Base-by-base conservation (phyloP, 2,797 vertebrate genomes). In the Dromococcyx pavoninus region DNA sequence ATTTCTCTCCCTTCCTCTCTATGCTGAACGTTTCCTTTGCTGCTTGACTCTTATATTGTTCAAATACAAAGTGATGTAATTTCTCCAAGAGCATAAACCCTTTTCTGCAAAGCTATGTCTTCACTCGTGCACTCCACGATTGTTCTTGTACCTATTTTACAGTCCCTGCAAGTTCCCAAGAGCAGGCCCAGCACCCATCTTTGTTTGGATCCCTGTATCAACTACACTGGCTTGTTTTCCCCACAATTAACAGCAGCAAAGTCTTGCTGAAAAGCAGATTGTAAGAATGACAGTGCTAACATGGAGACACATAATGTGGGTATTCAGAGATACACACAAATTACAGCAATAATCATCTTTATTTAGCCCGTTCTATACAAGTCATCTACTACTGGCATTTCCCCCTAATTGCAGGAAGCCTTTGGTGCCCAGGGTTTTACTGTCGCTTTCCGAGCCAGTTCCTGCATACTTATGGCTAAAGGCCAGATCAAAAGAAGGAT, bases 191-290 rank as follows among this genome's bases (percentile, higher is more conserved):
- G 77, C 51, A 73, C 39, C 50, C 7, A 2, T 18, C 66, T 71
- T 6, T 90, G 67, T 93, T 89, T 89, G 89, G 22, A 84, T 39
- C 61, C 83, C 15, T 4, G 11, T 39, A 93, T 87, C 64, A 84
- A 80, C 58, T 33, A 37, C 35, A 81, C 71, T 67, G 78, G 69
- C 61, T 94, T 67, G 4, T 50, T 61, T 85, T 39, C 65, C 33
- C 46, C 67, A 77, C 78, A 66, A 35, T 77, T 92, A 69, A 87
- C 80, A 93, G 93, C 32, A 89, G 88, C 80, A 60, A 85, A 95
- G 56, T 67, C 80, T 94, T 87, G 90, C 94, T 61, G 71, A 92
- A 90, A 95, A 95, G 84, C 93, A 96, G 92, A 95, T 60, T 10
- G 0, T n/a, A 80, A 65, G 58, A 86, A 87, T 81, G 89, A 91